Conservation (phyloP, 1,140 invertebrate genomes). For the Hyposmocoma kahamanoa region DNA sequence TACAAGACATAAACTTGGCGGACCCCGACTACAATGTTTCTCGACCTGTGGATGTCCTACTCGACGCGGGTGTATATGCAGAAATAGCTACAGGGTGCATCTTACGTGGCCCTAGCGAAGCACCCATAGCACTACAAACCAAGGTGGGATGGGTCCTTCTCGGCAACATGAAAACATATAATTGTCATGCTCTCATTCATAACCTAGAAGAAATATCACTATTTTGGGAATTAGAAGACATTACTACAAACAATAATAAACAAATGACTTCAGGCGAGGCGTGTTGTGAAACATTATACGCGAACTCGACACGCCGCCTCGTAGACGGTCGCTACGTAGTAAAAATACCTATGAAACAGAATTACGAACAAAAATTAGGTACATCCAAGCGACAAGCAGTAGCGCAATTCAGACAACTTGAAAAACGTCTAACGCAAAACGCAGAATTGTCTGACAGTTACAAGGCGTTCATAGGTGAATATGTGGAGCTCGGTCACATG, state of each 20-base stretch:
- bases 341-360: neutral
- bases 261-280: neutral
- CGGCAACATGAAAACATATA: constrained; percentile 6
- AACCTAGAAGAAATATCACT: neutral
- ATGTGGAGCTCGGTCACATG: constrained; percentile 7
- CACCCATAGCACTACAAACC: constrained; percentile 24
- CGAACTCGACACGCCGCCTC: neutral
- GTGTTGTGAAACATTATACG: neutral
- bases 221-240: constrained; percentile 12
- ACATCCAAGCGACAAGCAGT: constrained; percentile 1
- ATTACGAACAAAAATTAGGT: neutral
- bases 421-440: neutral
- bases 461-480: constrained; percentile 7
- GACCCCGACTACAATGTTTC: constrained; percentile 13
- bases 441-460: constrained; percentile 4
- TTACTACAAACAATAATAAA: neutral
- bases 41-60: constrained; percentile 10
- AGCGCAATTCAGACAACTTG: neutral
- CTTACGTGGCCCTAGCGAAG: constrained; percentile 1
- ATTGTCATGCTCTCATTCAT: neutral
- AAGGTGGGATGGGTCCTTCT: constrained; percentile 24
- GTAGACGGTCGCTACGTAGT: neutral
- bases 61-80: constrained; percentile 9
- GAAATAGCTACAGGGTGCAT: constrained; percentile 12
- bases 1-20: constrained; percentile 10